These are phyloP conservation scores for Entomobrya multifasciata DNA, from an alignment of 2,888 invertebrate species.

Conservation along the genomic window DNA sequence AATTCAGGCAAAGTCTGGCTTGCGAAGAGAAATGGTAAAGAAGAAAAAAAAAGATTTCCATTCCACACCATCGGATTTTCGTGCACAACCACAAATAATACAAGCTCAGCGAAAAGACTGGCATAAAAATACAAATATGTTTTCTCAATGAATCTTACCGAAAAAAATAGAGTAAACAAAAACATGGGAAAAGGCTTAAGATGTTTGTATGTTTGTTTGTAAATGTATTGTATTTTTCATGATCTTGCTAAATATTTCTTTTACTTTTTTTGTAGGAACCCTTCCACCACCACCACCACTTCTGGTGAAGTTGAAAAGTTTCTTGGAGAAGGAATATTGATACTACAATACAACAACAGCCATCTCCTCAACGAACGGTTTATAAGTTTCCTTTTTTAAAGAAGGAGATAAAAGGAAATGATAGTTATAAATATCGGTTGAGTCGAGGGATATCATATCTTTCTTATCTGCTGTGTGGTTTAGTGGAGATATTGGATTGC, in stretches of 20 bases:
- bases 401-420: background rate
- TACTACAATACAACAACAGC: background rate
- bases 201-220: no score
- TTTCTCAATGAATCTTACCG: background rate
- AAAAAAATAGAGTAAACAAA: constrained; percentile 21
- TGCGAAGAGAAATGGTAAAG: background rate
- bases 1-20: constrained; percentile 14
- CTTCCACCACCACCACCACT: no score
- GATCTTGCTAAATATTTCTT: constrained; percentile 9
- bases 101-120: background rate
- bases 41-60: background rate
- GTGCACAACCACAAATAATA: no score
- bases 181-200: no score
- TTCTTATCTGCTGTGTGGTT: background rate
- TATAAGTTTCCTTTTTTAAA: background rate
- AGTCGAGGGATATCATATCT: constrained; percentile 20
- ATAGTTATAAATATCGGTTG: background rate
- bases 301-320: background rate
- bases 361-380: constrained; percentile 12
- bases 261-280: constrained; percentile 3
- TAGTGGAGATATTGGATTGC: background rate
- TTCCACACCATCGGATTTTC: background rate
- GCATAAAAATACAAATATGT: background rate
- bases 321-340: background rate
- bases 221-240: constrained; percentile 10